Percentiles rank a stretch among this genome's conserved stretches.
These are phyloP conservation scores for Halcyon chelicuti DNA, from an alignment of 2,797 vertebrate species.

Conservation along the genomic window DNA sequence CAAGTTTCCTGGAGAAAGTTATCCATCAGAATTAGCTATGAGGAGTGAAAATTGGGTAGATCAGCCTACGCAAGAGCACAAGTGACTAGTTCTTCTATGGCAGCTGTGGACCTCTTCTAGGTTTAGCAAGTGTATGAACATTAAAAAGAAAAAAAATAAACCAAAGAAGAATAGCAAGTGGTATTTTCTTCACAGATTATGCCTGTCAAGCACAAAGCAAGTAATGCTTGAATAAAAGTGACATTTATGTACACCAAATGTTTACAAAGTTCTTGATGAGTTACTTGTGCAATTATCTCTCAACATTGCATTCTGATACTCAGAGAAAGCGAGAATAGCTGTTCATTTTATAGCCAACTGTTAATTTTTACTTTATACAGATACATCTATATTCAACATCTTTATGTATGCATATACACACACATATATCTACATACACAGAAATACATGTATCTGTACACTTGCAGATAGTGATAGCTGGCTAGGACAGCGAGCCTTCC, in stretches of 20 bases:
- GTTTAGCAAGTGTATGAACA: not conserved
- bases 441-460: not conserved
- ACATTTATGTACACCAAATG: slow-evolving; percentile 34
- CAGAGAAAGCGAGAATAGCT: not conserved
- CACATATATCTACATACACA: not conserved
- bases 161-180: not conserved
- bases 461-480: not conserved
- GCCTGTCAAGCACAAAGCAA: slow-evolving; percentile 24
- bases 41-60: not conserved
- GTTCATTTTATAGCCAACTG: slow-evolving; percentile 8
- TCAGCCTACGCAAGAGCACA: not conserved
- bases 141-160: not conserved
- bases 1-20: not conserved
- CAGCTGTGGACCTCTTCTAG: not conserved
- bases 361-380: not conserved
- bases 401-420: not conserved
- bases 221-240: slow-evolving; percentile 17
- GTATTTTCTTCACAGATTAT: not conserved
- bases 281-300: slow-evolving; percentile 45
- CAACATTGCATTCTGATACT: not conserved
- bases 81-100: not conserved
- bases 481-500: not conserved
- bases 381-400: not conserved
- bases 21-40: not conserved
- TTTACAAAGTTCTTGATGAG: slow-evolving; percentile 34